Percentiles rank a stretch among this genome's conserved stretches.
Evolutionary conservation across 2,888 invertebrate genomes (phyloP).

Genomic region (Hemaris fuciformis): DNA sequence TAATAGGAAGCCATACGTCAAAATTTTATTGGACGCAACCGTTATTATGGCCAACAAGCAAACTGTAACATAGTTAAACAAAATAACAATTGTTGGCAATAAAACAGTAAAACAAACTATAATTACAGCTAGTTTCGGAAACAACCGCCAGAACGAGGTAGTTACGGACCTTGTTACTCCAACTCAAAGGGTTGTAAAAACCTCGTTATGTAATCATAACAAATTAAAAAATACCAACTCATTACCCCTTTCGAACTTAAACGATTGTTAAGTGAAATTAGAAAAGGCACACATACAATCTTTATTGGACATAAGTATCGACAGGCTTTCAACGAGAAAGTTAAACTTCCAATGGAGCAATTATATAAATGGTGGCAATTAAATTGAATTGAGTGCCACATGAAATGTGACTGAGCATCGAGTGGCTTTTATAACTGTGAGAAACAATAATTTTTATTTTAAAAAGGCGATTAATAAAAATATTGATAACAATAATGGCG

Average conservation of each 20-base stretch:
- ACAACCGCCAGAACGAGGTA: background rate
- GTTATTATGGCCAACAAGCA: background rate
- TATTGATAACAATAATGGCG: constrained; percentile 48
- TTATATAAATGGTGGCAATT: constrained; percentile 75
- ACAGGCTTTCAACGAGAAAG: constrained; percentile 68
- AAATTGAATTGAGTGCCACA: constrained; percentile 70
- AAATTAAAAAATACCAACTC: constrained; percentile 27
- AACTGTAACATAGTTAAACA: constrained; percentile 14
- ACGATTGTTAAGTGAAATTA: constrained; percentile 52
- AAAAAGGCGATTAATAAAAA: constrained; percentile 61
- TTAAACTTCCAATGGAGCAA: constrained; percentile 66
- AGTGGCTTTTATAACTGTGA: constrained; percentile 70
- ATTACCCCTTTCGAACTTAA: constrained; percentile 48
- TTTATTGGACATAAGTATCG: constrained; percentile 69
- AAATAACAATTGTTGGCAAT: constrained; percentile 8
- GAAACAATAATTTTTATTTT: constrained; percentile 74
- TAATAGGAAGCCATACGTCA: background rate
- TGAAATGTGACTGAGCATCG: constrained; percentile 58
- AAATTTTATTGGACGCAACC: background rate
- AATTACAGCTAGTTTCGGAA: constrained; percentile 26
- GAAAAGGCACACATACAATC: constrained; percentile 53
- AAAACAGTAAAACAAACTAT: constrained; percentile 18
- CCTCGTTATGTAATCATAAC: constrained; percentile 7
- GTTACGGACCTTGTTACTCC: background rate
- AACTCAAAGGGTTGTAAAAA: constrained; percentile 13